These are phyloP conservation scores for Plutella xylostella DNA, from an alignment of 2,888 invertebrate species.

Conservation along the genomic window DNA sequence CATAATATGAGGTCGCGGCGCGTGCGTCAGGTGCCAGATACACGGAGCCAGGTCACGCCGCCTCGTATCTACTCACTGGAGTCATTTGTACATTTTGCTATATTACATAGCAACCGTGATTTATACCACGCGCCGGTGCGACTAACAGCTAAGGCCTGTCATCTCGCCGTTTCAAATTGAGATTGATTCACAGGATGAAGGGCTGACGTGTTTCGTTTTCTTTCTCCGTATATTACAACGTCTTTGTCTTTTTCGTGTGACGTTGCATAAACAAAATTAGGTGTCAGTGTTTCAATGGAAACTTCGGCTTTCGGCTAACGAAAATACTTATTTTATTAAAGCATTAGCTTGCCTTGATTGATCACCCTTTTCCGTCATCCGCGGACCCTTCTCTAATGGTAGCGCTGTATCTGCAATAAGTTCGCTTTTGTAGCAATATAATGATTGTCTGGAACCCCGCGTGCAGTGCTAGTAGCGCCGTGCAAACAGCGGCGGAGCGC, in stretches of 20 bases:
- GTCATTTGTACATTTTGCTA: constrained; percentile 58
- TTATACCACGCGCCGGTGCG: constrained; percentile 61
- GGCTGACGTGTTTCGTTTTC: constrained; percentile 14
- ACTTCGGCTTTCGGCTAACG: neutral
- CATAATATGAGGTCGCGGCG: too few relatives aligned
- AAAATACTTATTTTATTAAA: neutral
- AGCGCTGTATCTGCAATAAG: neutral
- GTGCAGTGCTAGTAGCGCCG: too few relatives aligned
- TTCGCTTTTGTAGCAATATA: neutral
- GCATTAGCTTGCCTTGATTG: constrained; percentile 4
- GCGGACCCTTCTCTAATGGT: neutral
- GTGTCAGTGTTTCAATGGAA: neutral
- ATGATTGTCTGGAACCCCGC: too few relatives aligned
- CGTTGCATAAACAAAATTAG: neutral
- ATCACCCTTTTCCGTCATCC: constrained; percentile 4
- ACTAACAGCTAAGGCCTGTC: constrained; percentile 66
- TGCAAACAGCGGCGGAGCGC: too few relatives aligned
- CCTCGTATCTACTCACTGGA: neutral
- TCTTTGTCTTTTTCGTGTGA: constrained; percentile 13
- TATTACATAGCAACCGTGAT: constrained; percentile 55
- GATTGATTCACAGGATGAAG: constrained; percentile 57
- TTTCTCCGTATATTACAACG: constrained; percentile 6
- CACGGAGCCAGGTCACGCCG: neutral
- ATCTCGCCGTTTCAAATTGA: constrained; percentile 66
- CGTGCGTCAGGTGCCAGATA: neutral